Evolutionary conservation across 2,888 invertebrate genomes (phyloP), one percentile per base, ranked within the genome.

Genomic region (Auanema freiburgensis): DNA sequence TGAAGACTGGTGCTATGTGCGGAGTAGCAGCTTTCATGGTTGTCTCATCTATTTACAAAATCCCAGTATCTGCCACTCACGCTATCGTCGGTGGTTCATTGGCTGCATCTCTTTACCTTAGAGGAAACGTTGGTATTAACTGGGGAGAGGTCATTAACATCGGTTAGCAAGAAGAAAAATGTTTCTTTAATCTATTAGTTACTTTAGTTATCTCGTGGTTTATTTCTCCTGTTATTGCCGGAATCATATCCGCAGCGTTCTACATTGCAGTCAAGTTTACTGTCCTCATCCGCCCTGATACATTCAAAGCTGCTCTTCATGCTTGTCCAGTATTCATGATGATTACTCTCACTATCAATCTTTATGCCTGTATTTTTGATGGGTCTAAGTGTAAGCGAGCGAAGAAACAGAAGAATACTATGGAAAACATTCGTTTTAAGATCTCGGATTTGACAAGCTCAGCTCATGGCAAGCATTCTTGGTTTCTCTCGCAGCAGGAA

Each of bases 181-280:
- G n/a, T 23, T 52, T 8, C 16, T 16, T 8, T 24, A 23, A 52
- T 21, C 1, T 41, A n/a, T 11, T 6, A 23, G 40, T 18, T 11
- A 3, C 59, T 65, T 25, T 56, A 68, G 90, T 95, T 79, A 90
- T 90, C 50, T 97, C 97, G 0, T 98, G 98, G 98, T 95, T 98
- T 84, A 89, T 96, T 57, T 96, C 96, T 24, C 98, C 98, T 1
- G 87, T 92, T 21, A 87, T 96, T 79, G 95, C 96, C 76, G 97
- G 97, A 1, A 78, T 90, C 4, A 91, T 93, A 57, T 95, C 97
- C 11, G 90, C 90, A 46, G 67, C 88, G 46, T 87, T 97, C 66
- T 93, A 90, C 85, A 88, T 90, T 85, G 83, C 91, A 69, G 91
- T 97, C 77, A 89, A 91, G 72, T 88, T 88, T 71, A 89, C 90